Evolutionary conservation across 2,888 invertebrate species (phyloP), one percentile per base, ranked within the genome.

Genomic region (Nematopogon swammerdamellus): DNA sequence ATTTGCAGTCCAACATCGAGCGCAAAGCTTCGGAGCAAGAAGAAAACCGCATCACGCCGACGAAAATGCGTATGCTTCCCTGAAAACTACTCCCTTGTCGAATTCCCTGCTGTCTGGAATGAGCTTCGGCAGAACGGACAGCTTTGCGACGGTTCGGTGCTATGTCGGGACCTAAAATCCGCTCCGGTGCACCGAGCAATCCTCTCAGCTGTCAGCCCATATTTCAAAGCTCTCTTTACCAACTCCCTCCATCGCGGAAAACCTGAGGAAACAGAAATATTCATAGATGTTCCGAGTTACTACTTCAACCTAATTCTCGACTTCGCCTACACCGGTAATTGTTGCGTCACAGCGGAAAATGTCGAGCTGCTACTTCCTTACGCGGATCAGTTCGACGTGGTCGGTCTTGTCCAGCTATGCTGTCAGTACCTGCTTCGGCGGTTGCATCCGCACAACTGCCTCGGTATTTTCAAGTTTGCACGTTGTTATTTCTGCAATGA

Each of bases 361-460:
- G 88, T 91, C 4, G 86, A 89, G 64, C 76, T 81, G 54, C 73
- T 91, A 42, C 67, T 91, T 47, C 84, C 85, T 1, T 83, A 83
- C 52, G 88, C 90, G 2, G 89, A 91, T 63, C 84, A 86, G 57
- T 87, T 89, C 60, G 87, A 88, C 60, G 84, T 91, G 6, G 75
- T 87, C 14, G 87, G 86, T n/a, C 81, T 89, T 17, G 83, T 89
- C 25, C 85, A 86, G 62, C 65, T 85, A 25, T 89, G 89, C 62
- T 87, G 87, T 60, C 82, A 83, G 57, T 88, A 83, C 61, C 72
- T 90, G 16, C 64, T 85, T 49, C 79, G 82, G 50, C 83, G 87
- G 60, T 66, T 90, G 44, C 77, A 79, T 53, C 83, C 86, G 1
- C 80, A 83, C 52, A 91, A 90, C 67, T 89, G 89, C 61, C 74